Percentiles rank a stretch among this genome's conserved stretches.
These are phyloP conservation scores for Seriola rivoliana DNA, from an alignment of 2,113 vertebrate genomes.

Conservation along the genomic window DNA sequence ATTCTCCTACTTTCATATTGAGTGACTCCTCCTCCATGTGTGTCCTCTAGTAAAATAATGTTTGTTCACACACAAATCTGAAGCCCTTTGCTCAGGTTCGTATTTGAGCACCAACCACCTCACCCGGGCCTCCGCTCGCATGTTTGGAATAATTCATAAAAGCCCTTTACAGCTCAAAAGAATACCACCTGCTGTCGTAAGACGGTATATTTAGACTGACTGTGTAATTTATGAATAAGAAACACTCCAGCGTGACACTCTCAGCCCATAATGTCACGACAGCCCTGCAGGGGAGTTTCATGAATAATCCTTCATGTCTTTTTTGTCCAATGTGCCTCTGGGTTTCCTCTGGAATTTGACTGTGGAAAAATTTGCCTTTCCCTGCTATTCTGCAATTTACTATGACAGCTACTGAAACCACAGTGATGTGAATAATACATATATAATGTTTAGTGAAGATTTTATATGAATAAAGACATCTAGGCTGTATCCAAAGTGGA, in stretches of 20 bases:
- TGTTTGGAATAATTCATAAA: conserved; percentile 28
- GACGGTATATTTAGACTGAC: conserved; percentile 39
- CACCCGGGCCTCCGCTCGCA: neutral
- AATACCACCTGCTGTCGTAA: conserved; percentile 21
- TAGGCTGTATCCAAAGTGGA: neutral
- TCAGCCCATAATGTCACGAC: conserved; percentile 31
- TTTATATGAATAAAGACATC: neutral
- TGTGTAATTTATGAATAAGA: conserved; percentile 42
- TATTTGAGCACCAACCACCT: neutral
- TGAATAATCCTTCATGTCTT: conserved; percentile 30
- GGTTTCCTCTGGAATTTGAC: conserved; percentile 2
- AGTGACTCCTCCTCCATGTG: too few relatives aligned
- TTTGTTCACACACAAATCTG: too few relatives aligned
- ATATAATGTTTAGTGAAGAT: neutral
- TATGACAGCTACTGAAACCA: neutral
- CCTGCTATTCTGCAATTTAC: neutral
- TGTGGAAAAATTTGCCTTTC: neutral
- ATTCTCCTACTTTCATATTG: neutral
- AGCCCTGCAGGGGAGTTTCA: conserved; percentile 9
- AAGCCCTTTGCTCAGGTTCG: neutral
- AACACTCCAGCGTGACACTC: conserved; percentile 17
- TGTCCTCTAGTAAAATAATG: too few relatives aligned
- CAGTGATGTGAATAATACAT: neutral
- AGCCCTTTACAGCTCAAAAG: conserved; percentile 8
- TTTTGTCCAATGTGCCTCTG: neutral